A percentile compares a stretch with the other conserved stretches of the same genome.
phyloP scores from a whole-genome alignment of 64 coral and sea anemone genomes.

The Montipora foliosa region DNA sequence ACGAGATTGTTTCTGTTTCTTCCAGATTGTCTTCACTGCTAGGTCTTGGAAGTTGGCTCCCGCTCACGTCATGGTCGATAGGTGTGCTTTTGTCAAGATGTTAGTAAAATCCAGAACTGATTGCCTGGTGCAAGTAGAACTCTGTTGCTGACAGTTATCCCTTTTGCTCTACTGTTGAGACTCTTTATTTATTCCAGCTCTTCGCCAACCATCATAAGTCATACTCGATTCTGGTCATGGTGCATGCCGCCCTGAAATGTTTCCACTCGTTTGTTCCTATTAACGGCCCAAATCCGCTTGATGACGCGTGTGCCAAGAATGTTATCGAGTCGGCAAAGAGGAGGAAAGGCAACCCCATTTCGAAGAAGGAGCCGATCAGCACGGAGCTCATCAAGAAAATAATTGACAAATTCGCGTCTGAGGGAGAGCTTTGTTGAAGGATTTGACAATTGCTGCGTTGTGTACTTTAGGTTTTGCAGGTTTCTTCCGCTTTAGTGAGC shows the following conservation, averaged over 20 bases:
- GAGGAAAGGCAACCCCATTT: not conserved
- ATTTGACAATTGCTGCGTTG: slow-evolving; percentile 49
- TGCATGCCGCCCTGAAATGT: slow-evolving; percentile 52
- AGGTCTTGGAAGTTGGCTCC: too few relatives aligned
- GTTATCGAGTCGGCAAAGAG: not conserved
- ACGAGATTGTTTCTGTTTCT: too few relatives aligned
- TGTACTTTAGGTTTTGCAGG: not conserved
- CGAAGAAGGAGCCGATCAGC: not conserved
- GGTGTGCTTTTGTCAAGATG: not conserved
- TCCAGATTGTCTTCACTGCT: too few relatives aligned
- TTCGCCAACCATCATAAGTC: not conserved
- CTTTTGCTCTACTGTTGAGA: not conserved
- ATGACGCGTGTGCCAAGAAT: not conserved
- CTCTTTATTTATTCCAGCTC: not conserved
- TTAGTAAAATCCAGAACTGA: slow-evolving; percentile 25
- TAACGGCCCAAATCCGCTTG: slow-evolving; percentile 7
- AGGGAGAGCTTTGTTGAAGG: not conserved
- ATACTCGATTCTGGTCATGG: not conserved
- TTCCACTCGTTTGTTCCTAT: slow-evolving; percentile 20
- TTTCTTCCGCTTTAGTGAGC: slow-evolving; percentile 41
- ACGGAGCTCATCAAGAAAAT: too few relatives aligned
- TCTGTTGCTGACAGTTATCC: not conserved
- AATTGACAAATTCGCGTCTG: too few relatives aligned
- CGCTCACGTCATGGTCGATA: not conserved
- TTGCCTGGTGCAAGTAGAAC: not conserved